Evolutionary conservation across 2,888 invertebrate genomes (phyloP).

Genomic region (Scaptomyza parva): DNA sequence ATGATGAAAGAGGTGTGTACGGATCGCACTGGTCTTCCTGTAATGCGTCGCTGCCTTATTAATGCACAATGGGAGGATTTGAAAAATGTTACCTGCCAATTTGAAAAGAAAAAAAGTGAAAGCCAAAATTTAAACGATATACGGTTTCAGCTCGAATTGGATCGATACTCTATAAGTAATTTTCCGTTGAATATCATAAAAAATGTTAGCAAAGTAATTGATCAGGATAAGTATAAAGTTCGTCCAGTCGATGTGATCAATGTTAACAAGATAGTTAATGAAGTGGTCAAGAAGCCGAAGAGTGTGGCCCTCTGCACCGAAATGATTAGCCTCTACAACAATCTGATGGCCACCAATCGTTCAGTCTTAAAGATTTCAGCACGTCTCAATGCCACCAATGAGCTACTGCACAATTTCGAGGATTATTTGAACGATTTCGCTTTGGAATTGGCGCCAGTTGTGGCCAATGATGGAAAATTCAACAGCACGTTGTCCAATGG

Average conservation of each 20-base stretch:
- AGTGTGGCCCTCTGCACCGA: background rate
- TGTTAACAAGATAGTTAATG: conserved; percentile 19
- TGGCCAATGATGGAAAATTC: background rate
- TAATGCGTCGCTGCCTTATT: conserved; percentile 26
- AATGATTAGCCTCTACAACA: conserved; percentile 21
- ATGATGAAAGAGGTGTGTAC: conserved; percentile 28
- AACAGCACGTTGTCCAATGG: background rate
- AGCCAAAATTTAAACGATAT: conserved; percentile 8
- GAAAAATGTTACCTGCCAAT: conserved; percentile 14
- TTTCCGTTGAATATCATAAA: background rate
- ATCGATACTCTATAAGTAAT: background rate
- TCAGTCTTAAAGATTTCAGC: conserved; percentile 14
- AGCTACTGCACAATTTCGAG: conserved; percentile 24
- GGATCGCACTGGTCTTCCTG: conserved; percentile 19
- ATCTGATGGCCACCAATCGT: conserved; percentile 23
- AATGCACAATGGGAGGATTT: conserved; percentile 19
- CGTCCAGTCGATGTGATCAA: conserved; percentile 27
- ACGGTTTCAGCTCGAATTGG: background rate
- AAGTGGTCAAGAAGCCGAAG: conserved; percentile 4
- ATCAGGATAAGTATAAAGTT: background rate
- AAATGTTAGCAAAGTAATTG: background rate
- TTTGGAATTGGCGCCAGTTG: background rate
- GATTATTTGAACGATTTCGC: conserved; percentile 21
- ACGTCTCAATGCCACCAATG: conserved; percentile 20
- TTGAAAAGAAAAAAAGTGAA: background rate